Evolutionary conservation across 2,113 vertebrate species (phyloP).

Genomic region (Symphodus melops): DNA sequence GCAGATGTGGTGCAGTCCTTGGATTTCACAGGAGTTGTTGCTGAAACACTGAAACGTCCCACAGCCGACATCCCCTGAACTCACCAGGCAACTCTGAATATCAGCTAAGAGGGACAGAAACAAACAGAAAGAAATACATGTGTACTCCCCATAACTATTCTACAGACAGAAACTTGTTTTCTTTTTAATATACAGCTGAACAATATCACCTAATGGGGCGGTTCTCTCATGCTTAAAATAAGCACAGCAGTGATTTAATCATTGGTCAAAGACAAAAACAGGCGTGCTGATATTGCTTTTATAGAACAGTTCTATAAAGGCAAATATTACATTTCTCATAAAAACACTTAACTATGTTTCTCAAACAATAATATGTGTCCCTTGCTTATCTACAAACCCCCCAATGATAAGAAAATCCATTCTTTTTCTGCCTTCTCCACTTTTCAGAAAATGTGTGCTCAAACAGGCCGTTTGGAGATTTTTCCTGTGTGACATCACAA

Average conservation of each 20-base stretch:
- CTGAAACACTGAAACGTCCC: constrained; percentile 95
- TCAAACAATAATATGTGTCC: too few relatives aligned
- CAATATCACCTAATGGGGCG: not conserved
- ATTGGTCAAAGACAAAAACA: too few relatives aligned
- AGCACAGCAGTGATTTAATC: not conserved
- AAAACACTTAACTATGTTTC: too few relatives aligned
- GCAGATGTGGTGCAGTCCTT: constrained; percentile 94
- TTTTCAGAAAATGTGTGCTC: too few relatives aligned
- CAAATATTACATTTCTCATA: too few relatives aligned
- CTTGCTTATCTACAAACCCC: too few relatives aligned
- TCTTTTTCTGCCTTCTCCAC: too few relatives aligned
- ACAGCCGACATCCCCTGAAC: constrained; percentile 93
- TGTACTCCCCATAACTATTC: not conserved
- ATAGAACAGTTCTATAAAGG: too few relatives aligned
- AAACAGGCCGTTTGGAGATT: too few relatives aligned
- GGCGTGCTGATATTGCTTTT: too few relatives aligned
- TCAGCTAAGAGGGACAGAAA: constrained; percentile 79
- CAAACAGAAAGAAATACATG: not conserved
- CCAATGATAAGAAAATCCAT: too few relatives aligned
- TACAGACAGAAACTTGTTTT: not conserved
- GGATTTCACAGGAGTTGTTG: constrained; percentile 96
- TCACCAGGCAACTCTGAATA: constrained; percentile 94
- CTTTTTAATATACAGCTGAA: not conserved
- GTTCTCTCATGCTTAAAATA: not conserved
- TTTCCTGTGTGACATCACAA: too few relatives aligned